Percentiles rank a stretch among this genome's conserved stretches.
phyloP scores from a whole-genome alignment of 92 coral and sea anemone genomes.

The Montipora capitata region DNA sequence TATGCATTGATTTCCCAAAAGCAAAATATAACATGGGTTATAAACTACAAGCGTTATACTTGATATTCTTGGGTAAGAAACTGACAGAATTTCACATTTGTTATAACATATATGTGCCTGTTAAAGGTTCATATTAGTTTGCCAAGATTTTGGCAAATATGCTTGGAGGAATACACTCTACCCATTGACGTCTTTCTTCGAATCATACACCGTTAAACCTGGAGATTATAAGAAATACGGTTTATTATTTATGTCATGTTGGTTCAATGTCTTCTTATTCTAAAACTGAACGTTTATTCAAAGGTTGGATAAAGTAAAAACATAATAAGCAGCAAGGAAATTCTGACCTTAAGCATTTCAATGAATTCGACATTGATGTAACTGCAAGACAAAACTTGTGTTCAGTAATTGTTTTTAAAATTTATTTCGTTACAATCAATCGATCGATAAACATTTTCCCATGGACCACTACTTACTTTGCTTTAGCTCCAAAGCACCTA shows the following conservation, averaged over 20 bases:
- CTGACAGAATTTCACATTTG: background rate
- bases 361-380: no score
- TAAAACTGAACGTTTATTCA: background rate
- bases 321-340: background rate
- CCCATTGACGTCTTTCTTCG: background rate
- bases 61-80: background rate
- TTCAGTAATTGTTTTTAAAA: background rate
- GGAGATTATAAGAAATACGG: background rate
- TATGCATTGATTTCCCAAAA: background rate
- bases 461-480: background rate
- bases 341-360: no score
- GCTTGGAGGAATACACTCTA: background rate
- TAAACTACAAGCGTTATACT: background rate
- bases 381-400: background rate
- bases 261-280: background rate
- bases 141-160: background rate
- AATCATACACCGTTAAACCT: background rate
- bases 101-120: background rate
- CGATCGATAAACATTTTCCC: background rate
- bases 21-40: background rate
- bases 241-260: background rate
- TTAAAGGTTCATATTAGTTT: background rate
- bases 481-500: background rate
- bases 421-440: background rate
- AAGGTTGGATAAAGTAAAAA: background rate